phyloP scores from a whole-genome alignment of 1,140 invertebrate species.

The Grapholita molesta region DNA sequence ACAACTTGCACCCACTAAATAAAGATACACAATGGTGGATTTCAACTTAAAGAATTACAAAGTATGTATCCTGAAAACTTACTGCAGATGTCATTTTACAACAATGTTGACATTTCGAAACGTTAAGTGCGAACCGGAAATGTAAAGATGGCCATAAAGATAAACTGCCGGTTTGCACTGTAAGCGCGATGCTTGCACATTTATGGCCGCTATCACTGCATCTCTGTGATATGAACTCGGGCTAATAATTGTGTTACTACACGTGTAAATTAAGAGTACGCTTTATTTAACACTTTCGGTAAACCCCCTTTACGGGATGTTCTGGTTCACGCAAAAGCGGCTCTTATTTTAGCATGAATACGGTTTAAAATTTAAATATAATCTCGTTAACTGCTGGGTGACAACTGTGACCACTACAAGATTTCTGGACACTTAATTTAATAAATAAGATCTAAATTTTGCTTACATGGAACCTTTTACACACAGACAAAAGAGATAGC shows the following conservation, averaged over 20 bases:
- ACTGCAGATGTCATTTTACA: background rate
- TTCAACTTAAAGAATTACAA: too few relatives aligned
- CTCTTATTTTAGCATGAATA: background rate
- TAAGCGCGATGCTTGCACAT: background rate
- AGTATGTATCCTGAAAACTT: background rate
- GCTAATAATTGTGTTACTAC: background rate
- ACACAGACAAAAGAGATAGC: too few relatives aligned
- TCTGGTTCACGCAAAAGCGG: background rate
- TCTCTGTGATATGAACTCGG: background rate
- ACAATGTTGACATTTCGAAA: conserved; percentile 20
- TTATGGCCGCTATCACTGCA: conserved; percentile 10
- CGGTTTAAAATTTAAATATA: background rate
- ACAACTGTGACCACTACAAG: background rate
- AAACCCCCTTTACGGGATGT: background rate
- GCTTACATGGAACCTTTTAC: too few relatives aligned
- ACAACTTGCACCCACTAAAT: too few relatives aligned
- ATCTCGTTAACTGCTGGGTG: background rate
- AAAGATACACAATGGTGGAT: too few relatives aligned
- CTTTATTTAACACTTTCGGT: background rate
- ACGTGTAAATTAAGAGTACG: background rate
- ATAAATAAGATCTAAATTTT: too few relatives aligned
- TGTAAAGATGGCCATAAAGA: conserved; percentile 33
- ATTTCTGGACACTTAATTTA: background rate
- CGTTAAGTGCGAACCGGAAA: conserved; percentile 22
- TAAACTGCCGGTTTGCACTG: conserved; percentile 17